Conservation (phyloP, 2,888 invertebrate species). For the Eudemis profundana region DNA sequence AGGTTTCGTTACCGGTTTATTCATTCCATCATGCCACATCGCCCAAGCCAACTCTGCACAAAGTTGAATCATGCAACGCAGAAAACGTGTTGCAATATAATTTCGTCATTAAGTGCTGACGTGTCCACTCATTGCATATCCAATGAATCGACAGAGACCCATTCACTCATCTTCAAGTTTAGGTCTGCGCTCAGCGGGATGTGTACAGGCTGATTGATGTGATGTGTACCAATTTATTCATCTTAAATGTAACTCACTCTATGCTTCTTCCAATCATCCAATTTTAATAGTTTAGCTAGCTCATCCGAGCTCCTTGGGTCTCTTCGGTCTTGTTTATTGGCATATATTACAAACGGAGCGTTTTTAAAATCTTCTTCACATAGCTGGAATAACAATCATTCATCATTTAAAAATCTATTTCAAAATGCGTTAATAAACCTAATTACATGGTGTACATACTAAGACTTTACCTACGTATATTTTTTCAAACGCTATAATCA, state of each 20-base stretch:
- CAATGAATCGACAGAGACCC: no score
- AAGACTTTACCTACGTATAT: no score
- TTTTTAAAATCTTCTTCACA: slow-evolving; percentile 1
- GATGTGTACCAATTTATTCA: no score
- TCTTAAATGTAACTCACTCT: slow-evolving; percentile 26
- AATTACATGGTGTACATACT: no score
- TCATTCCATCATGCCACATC: neutral
- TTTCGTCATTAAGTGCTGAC: slow-evolving; percentile 14
- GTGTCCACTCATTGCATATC: slow-evolving; percentile 6
- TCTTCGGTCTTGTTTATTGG: slow-evolving; percentile 17
- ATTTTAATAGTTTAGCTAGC: slow-evolving; percentile 15
- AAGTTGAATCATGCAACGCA: slow-evolving; percentile 9
- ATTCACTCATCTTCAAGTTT: no score
- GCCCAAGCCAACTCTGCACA: neutral
- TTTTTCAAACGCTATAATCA: no score
- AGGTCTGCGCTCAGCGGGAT: no score
- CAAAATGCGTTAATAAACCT: no score
- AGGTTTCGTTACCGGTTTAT: neutral
- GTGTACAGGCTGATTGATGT: no score
- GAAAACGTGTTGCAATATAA: slow-evolving; percentile 5
- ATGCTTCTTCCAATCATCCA: slow-evolving; percentile 13
- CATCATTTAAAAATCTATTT: no score
- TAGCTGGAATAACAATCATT: slow-evolving; percentile 15
- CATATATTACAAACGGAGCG: slow-evolving; percentile 23
- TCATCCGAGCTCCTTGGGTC: slow-evolving; percentile 5